Percentiles rank a stretch among this genome's conserved stretches.
These are phyloP conservation scores for Pegoplata infirma DNA, from an alignment of 2,888 invertebrate species.

Conservation along the genomic window DNA sequence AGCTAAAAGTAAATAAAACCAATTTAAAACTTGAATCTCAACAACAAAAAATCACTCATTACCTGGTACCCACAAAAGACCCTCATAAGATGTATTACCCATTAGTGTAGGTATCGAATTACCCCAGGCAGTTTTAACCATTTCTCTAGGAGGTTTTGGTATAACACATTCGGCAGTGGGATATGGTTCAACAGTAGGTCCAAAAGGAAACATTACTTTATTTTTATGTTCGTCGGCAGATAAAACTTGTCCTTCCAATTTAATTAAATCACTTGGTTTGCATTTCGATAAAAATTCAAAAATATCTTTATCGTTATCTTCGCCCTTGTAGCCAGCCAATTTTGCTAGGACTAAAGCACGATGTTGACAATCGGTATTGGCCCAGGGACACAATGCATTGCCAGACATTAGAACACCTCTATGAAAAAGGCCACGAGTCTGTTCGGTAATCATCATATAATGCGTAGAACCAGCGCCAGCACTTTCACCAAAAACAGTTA, in stretches of 20 bases:
- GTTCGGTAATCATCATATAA: slow-evolving; percentile 79
- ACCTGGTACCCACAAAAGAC: slow-evolving; percentile 72
- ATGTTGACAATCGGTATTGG: slow-evolving; percentile 66
- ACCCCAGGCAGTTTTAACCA: slow-evolving; percentile 76
- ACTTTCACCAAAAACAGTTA: slow-evolving; percentile 80
- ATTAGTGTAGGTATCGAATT: slow-evolving; percentile 75
- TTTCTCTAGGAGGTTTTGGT: slow-evolving; percentile 72
- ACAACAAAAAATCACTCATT: not conserved
- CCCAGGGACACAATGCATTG: slow-evolving; percentile 71
- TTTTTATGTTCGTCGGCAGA: slow-evolving; percentile 69
- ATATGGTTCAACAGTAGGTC: slow-evolving; percentile 75
- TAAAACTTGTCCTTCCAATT: slow-evolving; percentile 70
- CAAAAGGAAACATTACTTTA: slow-evolving; percentile 72
- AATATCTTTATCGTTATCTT: slow-evolving; percentile 75
- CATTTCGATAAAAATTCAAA: slow-evolving; percentile 73
- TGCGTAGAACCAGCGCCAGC: slow-evolving; percentile 79
- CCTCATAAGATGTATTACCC: slow-evolving; percentile 76
- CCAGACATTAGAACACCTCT: slow-evolving; percentile 76
- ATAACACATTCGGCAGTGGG: slow-evolving; percentile 73
- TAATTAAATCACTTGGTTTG: slow-evolving; percentile 71
- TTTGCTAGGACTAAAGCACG: slow-evolving; percentile 73
- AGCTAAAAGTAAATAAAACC: slow-evolving; percentile 60
- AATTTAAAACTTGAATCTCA: not conserved
- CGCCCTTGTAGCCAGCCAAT: slow-evolving; percentile 73
- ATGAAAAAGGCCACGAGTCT: slow-evolving; percentile 77